Evolutionary conservation across 2,113 vertebrate genomes (phyloP).

Genomic region (Cervus canadensis): DNA sequence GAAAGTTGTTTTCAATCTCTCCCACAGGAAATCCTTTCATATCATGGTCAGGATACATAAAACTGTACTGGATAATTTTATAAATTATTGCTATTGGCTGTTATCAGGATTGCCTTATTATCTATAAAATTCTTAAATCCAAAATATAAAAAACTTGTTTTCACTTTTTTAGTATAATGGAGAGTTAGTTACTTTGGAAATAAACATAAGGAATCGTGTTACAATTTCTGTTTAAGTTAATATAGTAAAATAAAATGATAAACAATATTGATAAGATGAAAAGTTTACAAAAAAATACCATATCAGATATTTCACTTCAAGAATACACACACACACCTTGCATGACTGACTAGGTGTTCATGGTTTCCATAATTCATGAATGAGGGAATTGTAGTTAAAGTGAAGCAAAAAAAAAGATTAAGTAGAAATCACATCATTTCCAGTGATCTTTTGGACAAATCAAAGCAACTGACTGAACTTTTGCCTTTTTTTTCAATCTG

Average conservation of each 20-base stretch:
- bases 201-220: not conserved
- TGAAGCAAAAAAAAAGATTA: not conserved
- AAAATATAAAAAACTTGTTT: not conserved
- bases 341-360: not conserved
- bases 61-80: not conserved
- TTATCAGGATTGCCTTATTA: not conserved
- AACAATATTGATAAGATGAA: not conserved
- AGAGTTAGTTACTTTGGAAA: not conserved
- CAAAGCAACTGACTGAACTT: slow-evolving; percentile 16
- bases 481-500: not conserved
- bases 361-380: not conserved
- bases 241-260: not conserved
- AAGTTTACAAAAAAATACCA: not conserved
- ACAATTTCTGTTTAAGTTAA: not conserved
- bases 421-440: not conserved
- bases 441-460: not conserved
- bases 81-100: not conserved
- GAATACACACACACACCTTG: not conserved
- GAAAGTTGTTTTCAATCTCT: not conserved
- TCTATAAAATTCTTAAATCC: not conserved
- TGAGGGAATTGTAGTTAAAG: not conserved
- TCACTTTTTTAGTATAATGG: not conserved
- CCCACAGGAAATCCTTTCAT: not conserved
- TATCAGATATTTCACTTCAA: not conserved
- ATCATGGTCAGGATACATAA: not conserved